Percentiles rank a stretch among this genome's conserved stretches.
Conservation (phyloP, 1,140 invertebrate genomes). For the Drosophila rhopaloa region DNA sequence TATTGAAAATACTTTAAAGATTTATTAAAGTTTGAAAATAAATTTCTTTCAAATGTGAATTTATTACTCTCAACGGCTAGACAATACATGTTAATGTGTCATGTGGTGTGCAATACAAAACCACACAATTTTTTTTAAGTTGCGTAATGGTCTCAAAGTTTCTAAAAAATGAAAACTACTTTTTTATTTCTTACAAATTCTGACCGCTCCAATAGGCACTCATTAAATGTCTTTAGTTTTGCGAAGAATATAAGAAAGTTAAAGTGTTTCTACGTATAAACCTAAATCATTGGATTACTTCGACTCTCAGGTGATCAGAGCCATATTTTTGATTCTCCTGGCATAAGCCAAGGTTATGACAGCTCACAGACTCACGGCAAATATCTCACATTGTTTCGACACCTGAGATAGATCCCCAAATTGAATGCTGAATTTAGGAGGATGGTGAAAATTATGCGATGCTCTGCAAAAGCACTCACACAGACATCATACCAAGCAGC, state of each 20-base stretch:
- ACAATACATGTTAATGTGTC: no score
- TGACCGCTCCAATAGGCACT: no score
- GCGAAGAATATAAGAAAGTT: background rate
- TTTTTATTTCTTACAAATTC: no score
- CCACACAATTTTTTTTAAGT: no score
- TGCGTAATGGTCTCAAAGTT: no score
- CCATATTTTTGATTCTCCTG: slow-evolving; percentile 15
- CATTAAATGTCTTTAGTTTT: background rate
- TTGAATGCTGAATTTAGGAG: slow-evolving; percentile 35
- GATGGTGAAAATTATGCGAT: slow-evolving; percentile 55
- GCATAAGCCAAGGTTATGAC: slow-evolving; percentile 48
- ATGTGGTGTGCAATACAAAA: no score
- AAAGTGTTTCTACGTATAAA: background rate
- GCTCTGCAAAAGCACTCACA: slow-evolving; percentile 18
- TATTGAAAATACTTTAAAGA: no score
- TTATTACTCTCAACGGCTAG: no score
- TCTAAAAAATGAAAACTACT: no score
- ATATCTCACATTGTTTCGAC: slow-evolving; percentile 54
- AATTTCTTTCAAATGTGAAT: no score
- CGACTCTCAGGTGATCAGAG: background rate
- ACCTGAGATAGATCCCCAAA: slow-evolving; percentile 43
- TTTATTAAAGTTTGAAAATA: no score
- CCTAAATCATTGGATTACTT: slow-evolving; percentile 37
- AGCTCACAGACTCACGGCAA: slow-evolving; percentile 9
- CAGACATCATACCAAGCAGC: background rate